Percentiles rank a stretch among this genome's conserved stretches.
Evolutionary conservation across 2,888 invertebrate genomes (phyloP).

Genomic region (Folsomia candida): DNA sequence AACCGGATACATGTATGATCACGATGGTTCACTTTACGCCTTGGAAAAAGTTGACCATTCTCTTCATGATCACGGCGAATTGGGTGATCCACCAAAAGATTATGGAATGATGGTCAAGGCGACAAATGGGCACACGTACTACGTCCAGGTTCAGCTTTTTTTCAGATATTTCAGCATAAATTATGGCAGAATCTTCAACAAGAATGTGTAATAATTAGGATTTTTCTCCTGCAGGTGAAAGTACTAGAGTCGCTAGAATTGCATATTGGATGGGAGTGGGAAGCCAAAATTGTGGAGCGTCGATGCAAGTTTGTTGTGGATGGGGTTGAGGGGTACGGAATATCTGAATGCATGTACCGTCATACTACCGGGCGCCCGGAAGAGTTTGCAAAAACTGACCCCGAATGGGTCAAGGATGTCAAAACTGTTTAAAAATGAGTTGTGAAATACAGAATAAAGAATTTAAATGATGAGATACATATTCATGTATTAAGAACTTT

Average conservation of each 20-base stretch:
- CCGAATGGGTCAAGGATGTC: slow-evolving; percentile 48
- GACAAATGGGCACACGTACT: slow-evolving; percentile 59
- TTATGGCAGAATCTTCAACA: too few relatives aligned
- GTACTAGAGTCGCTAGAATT: slow-evolving; percentile 60
- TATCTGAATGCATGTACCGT: slow-evolving; percentile 67
- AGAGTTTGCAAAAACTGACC: slow-evolving; percentile 48
- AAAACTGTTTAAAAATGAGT: slow-evolving; percentile 1
- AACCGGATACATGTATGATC: slow-evolving; percentile 64
- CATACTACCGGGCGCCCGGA: slow-evolving; percentile 61
- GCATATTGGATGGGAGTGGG: slow-evolving; percentile 63
- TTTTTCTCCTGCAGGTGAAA: slow-evolving; percentile 57
- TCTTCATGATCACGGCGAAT: slow-evolving; percentile 64
- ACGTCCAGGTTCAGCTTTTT: slow-evolving; percentile 54
- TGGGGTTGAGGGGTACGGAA: slow-evolving; percentile 64
- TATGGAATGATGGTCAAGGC: slow-evolving; percentile 64
- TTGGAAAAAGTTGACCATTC: slow-evolving; percentile 61
- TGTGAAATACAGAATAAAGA: too few relatives aligned
- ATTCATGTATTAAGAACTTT: too few relatives aligned
- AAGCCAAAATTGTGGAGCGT: slow-evolving; percentile 62
- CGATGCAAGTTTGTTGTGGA: slow-evolving; percentile 63
- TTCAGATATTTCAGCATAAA: too few relatives aligned
- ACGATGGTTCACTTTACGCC: slow-evolving; percentile 59
- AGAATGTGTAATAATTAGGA: too few relatives aligned
- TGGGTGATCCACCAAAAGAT: slow-evolving; percentile 61
- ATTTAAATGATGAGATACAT: too few relatives aligned